Conservation (phyloP, 2,113 vertebrate genomes). For the Sialia sialis region DNA sequence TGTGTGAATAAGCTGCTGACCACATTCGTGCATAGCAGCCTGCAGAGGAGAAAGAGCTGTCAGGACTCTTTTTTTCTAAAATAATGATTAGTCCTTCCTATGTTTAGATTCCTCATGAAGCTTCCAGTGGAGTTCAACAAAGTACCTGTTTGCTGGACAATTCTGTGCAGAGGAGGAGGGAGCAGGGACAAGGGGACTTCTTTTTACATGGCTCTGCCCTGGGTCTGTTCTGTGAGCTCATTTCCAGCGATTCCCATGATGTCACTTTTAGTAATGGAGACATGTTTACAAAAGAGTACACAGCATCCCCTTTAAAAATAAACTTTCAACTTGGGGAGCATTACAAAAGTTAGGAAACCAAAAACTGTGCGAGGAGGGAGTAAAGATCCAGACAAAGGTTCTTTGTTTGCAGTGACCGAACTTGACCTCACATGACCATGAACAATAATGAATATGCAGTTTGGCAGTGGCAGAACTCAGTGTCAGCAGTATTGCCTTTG, state of each 20-base stretch:
- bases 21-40: background rate
- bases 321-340: background rate
- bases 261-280: slow-evolving; percentile 12
- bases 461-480: background rate
- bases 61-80: background rate
- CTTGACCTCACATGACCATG: slow-evolving; percentile 9
- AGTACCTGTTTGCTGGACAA: slow-evolving; percentile 31
- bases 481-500: slow-evolving; percentile 15
- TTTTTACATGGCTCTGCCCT: background rate
- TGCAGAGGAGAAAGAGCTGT: background rate
- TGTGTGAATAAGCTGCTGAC: slow-evolving; percentile 1
- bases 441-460: slow-evolving; percentile 38
- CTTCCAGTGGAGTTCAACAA: background rate
- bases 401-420: slow-evolving; percentile 29
- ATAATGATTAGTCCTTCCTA: background rate
- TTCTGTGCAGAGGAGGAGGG: background rate
- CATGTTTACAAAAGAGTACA: slow-evolving; percentile 35
- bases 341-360: slow-evolving; percentile 30
- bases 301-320: slow-evolving; percentile 37
- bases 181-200: background rate
- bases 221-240: background rate
- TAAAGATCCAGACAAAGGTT: slow-evolving; percentile 23
- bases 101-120: slow-evolving; percentile 17
- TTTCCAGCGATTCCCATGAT: slow-evolving; percentile 49
- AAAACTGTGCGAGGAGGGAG: background rate